phyloP scores from a whole-genome alignment of 1,140 invertebrate species.

The Drosophila trapezifrons region DNA sequence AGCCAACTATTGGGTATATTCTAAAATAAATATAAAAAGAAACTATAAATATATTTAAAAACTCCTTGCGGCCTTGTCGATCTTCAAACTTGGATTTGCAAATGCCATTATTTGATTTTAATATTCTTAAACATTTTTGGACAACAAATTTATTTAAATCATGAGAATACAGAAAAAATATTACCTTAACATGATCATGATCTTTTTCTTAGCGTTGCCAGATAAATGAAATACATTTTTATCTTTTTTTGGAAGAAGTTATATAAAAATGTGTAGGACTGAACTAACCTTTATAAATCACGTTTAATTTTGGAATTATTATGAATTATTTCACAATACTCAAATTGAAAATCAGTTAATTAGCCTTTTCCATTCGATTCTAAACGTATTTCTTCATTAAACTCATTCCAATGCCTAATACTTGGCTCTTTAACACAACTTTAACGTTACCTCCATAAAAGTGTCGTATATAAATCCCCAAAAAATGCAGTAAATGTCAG shows the following conservation, averaged over 20 bases:
- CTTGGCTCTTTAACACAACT: slow-evolving; percentile 39
- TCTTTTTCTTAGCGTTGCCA: no score
- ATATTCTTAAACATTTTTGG: no score
- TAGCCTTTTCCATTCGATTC: background rate
- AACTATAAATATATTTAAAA: background rate
- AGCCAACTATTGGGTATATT: background rate
- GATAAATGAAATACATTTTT: no score
- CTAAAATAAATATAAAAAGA: background rate
- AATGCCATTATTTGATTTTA: no score
- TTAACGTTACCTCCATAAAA: slow-evolving; percentile 46
- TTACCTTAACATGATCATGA: no score
- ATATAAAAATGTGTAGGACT: no score
- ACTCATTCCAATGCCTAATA: slow-evolving; percentile 15
- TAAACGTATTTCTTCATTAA: slow-evolving; percentile 6
- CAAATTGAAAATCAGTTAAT: background rate
- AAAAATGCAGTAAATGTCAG: slow-evolving; percentile 53
- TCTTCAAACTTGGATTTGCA: no score
- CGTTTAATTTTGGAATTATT: background rate
- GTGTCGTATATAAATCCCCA: slow-evolving; percentile 14
- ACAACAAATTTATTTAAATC: no score
- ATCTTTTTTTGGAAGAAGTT: no score
- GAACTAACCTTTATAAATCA: no score
- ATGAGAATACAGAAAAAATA: background rate
- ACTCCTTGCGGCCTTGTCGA: no score
- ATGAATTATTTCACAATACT: background rate